Evolutionary conservation across 1,140 invertebrate species (phyloP).

Genomic region (Bathynomus jamesi): DNA sequence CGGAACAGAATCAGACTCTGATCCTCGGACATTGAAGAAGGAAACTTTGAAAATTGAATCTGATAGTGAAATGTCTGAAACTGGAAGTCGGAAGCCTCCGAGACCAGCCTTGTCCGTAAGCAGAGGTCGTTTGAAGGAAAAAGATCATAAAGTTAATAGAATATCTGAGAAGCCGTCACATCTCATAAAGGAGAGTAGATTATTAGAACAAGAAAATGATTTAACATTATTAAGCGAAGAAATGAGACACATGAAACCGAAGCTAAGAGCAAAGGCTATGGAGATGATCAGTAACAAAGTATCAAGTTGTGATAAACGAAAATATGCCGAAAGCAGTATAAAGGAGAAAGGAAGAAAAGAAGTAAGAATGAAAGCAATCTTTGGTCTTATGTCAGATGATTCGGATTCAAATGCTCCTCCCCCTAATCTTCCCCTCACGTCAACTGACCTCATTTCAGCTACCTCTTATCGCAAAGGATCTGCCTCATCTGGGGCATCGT

Average conservation of each 20-base stretch:
- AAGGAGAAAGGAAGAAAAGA: conserved; percentile 48
- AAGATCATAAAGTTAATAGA: conserved; percentile 17
- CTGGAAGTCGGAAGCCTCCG: conserved; percentile 14
- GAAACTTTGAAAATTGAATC: not conserved
- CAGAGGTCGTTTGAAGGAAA: conserved; percentile 2
- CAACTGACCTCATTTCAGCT: conserved; percentile 5
- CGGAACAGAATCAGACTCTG: not conserved
- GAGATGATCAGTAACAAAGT: conserved; percentile 25
- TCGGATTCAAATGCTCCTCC: conserved; percentile 38
- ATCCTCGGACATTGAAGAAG: not conserved
- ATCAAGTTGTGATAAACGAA: conserved; percentile 19
- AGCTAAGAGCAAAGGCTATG: conserved; percentile 19
- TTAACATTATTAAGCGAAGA: conserved; percentile 19
- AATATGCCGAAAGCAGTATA: conserved; percentile 25
- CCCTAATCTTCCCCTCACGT: conserved; percentile 6
- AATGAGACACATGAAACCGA: conserved; percentile 21
- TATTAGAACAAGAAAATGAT: not conserved
- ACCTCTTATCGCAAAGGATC: conserved; percentile 26
- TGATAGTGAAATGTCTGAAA: conserved; percentile 22
- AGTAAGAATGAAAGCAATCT: conserved; percentile 77
- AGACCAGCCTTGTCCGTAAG: conserved; percentile 5
- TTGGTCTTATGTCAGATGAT: conserved; percentile 74
- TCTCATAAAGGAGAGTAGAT: conserved; percentile 21
- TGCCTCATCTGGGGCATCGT: conserved; percentile 16
- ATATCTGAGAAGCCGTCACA: conserved; percentile 21